These are phyloP conservation scores for Zingel zingel DNA, from an alignment of 2,113 vertebrate genomes.

Conservation along the genomic window DNA sequence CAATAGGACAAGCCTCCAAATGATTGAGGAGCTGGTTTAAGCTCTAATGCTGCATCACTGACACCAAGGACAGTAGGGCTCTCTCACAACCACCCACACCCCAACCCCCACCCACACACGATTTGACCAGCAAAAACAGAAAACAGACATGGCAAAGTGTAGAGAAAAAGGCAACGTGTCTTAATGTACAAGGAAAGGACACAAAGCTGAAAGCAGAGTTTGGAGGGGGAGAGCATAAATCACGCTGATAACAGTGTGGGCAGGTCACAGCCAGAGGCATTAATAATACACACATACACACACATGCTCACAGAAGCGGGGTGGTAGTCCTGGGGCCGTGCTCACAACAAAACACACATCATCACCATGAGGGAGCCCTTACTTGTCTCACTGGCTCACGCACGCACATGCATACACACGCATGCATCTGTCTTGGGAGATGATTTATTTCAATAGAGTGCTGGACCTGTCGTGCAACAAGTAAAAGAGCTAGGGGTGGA, in stretches of 20 bases:
- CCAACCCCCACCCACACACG: not conserved
- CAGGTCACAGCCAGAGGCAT: conserved; percentile 78
- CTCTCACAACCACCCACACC: not conserved
- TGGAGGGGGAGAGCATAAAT: conserved; percentile 76
- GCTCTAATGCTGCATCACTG: conserved; percentile 47
- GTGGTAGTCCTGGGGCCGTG: conserved; percentile 64
- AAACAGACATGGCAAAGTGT: conserved; percentile 13
- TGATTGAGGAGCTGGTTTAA: conserved; percentile 52
- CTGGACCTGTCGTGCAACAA: conserved; percentile 75
- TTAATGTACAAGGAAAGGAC: conserved; percentile 62
- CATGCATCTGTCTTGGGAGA: conserved; percentile 47
- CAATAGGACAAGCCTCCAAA: conserved; percentile 38
- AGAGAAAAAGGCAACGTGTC: conserved; percentile 43
- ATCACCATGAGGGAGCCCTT: conserved; percentile 59
- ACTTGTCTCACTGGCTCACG: conserved; percentile 31
- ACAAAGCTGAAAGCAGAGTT: conserved; percentile 56
- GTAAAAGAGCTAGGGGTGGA: conserved; percentile 68
- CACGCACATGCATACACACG: conserved; percentile 21
- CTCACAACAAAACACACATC: conserved; percentile 68
- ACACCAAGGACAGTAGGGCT: conserved; percentile 25
- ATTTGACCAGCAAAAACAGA: not conserved
- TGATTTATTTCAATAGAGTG: conserved; percentile 76
- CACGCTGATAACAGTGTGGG: conserved; percentile 77
- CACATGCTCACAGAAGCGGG: conserved; percentile 39
- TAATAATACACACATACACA: conserved; percentile 77